Evolutionary conservation across 2,113 vertebrate genomes (phyloP).

Genomic region (Agapornis roseicollis): DNA sequence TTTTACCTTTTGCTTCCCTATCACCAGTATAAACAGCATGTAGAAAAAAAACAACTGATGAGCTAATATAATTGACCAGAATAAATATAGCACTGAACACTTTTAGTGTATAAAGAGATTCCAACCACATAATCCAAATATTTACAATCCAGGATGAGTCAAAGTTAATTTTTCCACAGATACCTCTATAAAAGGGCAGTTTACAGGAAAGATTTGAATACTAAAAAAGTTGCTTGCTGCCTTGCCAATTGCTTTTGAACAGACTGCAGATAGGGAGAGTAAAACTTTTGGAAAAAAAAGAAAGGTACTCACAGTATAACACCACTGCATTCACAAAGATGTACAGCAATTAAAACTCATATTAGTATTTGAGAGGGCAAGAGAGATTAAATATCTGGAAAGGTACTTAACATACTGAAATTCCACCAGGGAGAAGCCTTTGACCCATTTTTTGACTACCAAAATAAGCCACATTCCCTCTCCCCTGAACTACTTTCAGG

Average conservation of each 20-base stretch:
- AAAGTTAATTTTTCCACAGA: background rate
- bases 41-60: background rate
- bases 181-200: background rate
- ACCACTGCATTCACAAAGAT: background rate
- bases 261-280: background rate
- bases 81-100: background rate
- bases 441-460: background rate
- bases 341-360: background rate
- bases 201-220: background rate
- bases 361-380: background rate
- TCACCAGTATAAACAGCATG: background rate
- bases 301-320: background rate
- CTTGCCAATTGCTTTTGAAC: background rate
- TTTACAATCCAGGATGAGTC: background rate
- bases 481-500: background rate
- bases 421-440: background rate
- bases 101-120: background rate
- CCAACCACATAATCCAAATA: background rate
- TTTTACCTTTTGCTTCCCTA: background rate
- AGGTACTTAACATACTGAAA: background rate
- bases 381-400: background rate
- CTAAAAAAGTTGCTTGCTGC: background rate
- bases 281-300: background rate
- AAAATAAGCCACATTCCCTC: background rate
- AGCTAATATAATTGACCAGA: background rate